Conservation (phyloP, 2,113 vertebrate species). For the Ancistrus triradiatus region DNA sequence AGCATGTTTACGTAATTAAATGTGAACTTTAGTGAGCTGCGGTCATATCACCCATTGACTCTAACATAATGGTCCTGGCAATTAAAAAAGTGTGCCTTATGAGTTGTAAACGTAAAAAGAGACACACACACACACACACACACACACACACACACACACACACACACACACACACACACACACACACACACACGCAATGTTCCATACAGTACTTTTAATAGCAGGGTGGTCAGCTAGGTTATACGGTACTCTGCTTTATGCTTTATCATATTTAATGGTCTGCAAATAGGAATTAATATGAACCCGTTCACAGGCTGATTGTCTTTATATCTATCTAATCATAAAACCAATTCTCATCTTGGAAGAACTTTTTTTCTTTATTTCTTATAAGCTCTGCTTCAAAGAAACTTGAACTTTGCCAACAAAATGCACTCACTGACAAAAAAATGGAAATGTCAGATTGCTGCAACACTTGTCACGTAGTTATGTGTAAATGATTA, state of each 20-base stretch:
- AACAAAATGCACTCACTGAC: too few relatives aligned
- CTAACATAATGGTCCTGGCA: constrained; percentile 32
- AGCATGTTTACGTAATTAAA: constrained; percentile 41
- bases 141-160: not conserved
- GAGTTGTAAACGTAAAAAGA: constrained; percentile 12
- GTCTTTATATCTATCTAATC: too few relatives aligned
- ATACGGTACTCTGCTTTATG: constrained; percentile 24
- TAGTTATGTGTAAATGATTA: too few relatives aligned
- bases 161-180: not conserved
- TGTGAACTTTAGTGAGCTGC: constrained; percentile 22
- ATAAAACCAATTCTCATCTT: too few relatives aligned
- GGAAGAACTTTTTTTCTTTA: too few relatives aligned
- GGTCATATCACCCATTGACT: constrained; percentile 33
- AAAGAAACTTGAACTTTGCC: too few relatives aligned
- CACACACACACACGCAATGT: constrained; percentile 15
- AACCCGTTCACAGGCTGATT: constrained; percentile 1
- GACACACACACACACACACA: not conserved
- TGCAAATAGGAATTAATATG: constrained; percentile 21
- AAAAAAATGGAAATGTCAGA: too few relatives aligned
- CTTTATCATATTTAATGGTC: constrained; percentile 28
- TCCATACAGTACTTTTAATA: constrained; percentile 29
- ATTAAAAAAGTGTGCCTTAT: constrained; percentile 40
- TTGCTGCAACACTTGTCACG: too few relatives aligned
- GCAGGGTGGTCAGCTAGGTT: constrained; percentile 30
- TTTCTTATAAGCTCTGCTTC: too few relatives aligned